Conservation (phyloP, 1,140 invertebrate genomes). For the Latrodectus geometricus region DNA sequence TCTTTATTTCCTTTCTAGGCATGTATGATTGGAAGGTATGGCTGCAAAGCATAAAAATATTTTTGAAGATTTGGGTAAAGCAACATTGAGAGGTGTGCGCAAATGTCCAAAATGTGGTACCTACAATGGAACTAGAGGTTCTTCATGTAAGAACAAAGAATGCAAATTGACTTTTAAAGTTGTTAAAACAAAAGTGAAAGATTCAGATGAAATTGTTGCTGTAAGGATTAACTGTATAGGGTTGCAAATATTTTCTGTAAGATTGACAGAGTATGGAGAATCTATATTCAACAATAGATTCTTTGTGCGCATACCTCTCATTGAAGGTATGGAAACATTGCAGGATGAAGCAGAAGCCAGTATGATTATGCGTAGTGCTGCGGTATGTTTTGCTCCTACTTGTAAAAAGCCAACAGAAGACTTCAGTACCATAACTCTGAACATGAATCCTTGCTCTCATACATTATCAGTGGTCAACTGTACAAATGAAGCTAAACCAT, state of each 20-base stretch:
- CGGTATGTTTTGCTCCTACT: conserved; percentile 78
- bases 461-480: conserved; percentile 79
- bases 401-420: conserved; percentile 68
- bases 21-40: not conserved
- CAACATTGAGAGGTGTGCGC: conserved; percentile 78
- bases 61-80: conserved; percentile 77
- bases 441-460: conserved; percentile 74
- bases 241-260: conserved; percentile 78
- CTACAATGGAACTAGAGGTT: conserved; percentile 80
- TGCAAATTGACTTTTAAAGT: conserved; percentile 80
- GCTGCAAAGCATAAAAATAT: conserved; percentile 70
- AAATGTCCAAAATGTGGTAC: conserved; percentile 85
- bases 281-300: conserved; percentile 76
- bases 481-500: conserved; percentile 75
- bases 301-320: conserved; percentile 79
- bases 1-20: no score
- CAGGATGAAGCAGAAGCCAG: conserved; percentile 70
- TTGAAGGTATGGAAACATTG: conserved; percentile 69
- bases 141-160: conserved; percentile 81
- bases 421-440: conserved; percentile 63
- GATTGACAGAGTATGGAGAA: conserved; percentile 72
- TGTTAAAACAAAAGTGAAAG: conserved; percentile 75
- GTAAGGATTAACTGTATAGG: conserved; percentile 74
- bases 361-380: conserved; percentile 71
- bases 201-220: conserved; percentile 78